Percentiles rank a stretch among this genome's conserved stretches.
Evolutionary conservation across 2,113 vertebrate genomes (phyloP).

Genomic region (Epinephelus moara): DNA sequence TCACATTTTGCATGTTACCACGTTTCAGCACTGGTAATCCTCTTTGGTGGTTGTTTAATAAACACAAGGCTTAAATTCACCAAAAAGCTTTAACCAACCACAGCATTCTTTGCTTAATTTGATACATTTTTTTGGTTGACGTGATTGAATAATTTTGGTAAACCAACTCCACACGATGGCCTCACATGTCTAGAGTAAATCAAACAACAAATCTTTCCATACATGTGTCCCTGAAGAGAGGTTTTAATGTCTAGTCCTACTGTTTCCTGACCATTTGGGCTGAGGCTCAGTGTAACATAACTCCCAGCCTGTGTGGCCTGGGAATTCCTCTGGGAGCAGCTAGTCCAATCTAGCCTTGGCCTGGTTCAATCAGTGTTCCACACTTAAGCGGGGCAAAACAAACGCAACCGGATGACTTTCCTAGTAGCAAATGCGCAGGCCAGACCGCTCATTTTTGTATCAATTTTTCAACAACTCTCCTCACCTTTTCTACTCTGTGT

Average conservation of each 20-base stretch:
- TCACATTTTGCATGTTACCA: constrained; percentile 13
- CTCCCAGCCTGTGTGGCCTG: constrained; percentile 75
- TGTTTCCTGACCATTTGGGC: constrained; percentile 73
- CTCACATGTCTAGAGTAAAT: constrained; percentile 59
- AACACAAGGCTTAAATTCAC: constrained; percentile 17
- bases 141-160: constrained; percentile 48
- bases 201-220: constrained; percentile 68
- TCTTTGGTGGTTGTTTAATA: constrained; percentile 24
- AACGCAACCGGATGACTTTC: constrained; percentile 60
- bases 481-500: constrained; percentile 44
- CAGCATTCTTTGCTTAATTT: constrained; percentile 43
- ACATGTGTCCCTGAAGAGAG: constrained; percentile 46
- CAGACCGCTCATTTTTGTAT: constrained; percentile 60
- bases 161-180: constrained; percentile 44
- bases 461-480: constrained; percentile 62
- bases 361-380: constrained; percentile 76
- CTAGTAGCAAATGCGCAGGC: constrained; percentile 51
- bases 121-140: constrained; percentile 41
- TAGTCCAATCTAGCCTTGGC: constrained; percentile 76
- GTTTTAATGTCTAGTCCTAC: constrained; percentile 65
- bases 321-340: constrained; percentile 73
- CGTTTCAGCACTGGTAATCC: constrained; percentile 27
- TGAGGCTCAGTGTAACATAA: constrained; percentile 74
- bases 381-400: constrained; percentile 73
- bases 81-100: constrained; percentile 39